phyloP scores from a whole-genome alignment of 2,113 vertebrate species.

The Enhydra lutris region DNA sequence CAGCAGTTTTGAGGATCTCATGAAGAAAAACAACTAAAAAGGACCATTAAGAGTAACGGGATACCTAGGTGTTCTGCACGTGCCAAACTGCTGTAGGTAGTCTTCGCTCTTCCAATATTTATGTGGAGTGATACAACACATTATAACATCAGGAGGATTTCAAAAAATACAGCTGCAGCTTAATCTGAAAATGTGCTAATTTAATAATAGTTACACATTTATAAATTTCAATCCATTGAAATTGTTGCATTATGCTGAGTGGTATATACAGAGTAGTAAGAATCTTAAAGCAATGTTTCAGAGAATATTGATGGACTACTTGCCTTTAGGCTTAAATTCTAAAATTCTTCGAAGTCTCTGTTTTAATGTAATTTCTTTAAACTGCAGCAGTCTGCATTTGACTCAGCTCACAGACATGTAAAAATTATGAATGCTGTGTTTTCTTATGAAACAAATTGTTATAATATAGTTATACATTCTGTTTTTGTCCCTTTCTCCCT shows the following conservation, averaged over 20 bases:
- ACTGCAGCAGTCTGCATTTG: constrained; percentile 59
- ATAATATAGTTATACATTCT: constrained; percentile 37
- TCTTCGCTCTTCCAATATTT: neutral
- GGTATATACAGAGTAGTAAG: neutral
- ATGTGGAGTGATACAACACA: neutral
- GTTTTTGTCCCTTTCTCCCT: neutral
- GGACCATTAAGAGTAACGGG: constrained; percentile 4
- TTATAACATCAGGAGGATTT: constrained; percentile 34
- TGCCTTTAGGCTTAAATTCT: constrained; percentile 26
- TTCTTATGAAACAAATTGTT: constrained; percentile 71
- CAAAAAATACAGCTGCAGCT: constrained; percentile 58
- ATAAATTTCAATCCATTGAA: constrained; percentile 19
- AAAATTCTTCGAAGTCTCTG: constrained; percentile 36
- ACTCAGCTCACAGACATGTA: constrained; percentile 67
- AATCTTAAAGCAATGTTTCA: constrained; percentile 27
- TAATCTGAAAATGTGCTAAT: constrained; percentile 16
- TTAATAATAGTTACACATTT: neutral
- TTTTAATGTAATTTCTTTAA: constrained; percentile 53
- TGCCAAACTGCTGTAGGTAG: constrained; percentile 49
- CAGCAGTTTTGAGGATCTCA: constrained; percentile 50
- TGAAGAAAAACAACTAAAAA: constrained; percentile 15
- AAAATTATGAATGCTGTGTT: constrained; percentile 66
- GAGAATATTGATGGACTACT: constrained; percentile 54
- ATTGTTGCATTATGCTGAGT: neutral
- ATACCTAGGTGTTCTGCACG: constrained; percentile 10